Conservation (phyloP, 2,113 vertebrate genomes). For the Megaptera novaeangliae region DNA sequence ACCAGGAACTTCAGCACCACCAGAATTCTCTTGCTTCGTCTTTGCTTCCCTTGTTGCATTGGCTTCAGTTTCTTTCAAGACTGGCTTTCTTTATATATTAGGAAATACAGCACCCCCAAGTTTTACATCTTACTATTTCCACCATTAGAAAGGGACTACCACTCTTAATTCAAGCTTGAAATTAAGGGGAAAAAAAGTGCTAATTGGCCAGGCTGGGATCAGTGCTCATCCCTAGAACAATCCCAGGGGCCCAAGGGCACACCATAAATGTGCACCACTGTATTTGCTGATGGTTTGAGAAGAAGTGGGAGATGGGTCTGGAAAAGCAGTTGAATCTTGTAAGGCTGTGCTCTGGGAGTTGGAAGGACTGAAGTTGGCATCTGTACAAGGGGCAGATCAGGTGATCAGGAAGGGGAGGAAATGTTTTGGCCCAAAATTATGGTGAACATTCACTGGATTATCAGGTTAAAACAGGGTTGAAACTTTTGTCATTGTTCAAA, state of each 20-base stretch:
- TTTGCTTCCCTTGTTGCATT: neutral
- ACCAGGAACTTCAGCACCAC: neutral
- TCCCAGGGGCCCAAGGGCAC: neutral
- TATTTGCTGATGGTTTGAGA: neutral
- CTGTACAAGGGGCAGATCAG: neutral
- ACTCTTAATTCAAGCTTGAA: neutral
- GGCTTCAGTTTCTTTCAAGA: slow-evolving; percentile 9
- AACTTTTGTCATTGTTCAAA: neutral
- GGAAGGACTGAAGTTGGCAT: neutral
- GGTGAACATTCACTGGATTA: neutral
- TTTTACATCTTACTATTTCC: neutral
- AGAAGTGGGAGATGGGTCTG: neutral
- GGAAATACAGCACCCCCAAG: neutral
- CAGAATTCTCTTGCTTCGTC: neutral
- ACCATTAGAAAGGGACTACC: neutral
- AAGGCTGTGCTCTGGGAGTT: neutral
- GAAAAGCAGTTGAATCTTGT: neutral
- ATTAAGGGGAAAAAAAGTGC: neutral
- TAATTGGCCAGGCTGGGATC: neutral
- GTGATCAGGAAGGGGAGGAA: neutral
- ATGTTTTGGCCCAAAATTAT: neutral
- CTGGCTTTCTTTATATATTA: neutral
- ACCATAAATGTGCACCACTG: neutral
- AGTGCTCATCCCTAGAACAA: neutral
- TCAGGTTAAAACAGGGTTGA: neutral